phyloP scores from a whole-genome alignment of 2,113 vertebrate species.

The Myotis davidii region DNA sequence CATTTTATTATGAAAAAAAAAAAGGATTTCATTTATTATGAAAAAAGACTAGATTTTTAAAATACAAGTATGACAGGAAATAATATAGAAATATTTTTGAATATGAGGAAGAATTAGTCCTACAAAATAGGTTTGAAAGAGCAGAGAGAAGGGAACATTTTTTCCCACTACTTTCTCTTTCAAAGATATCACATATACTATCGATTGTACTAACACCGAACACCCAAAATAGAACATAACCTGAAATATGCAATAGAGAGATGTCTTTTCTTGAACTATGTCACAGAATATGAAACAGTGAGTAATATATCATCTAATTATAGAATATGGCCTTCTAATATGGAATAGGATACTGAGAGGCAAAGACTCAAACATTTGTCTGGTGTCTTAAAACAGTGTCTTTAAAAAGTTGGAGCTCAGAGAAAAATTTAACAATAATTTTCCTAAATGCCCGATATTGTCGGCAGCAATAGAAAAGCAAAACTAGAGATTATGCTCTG shows the following conservation, averaged over 20 bases:
- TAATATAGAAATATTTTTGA: background rate
- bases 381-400: background rate
- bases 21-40: background rate
- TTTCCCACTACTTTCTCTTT: background rate
- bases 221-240: background rate
- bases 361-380: background rate
- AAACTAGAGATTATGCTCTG: slow-evolving; percentile 54
- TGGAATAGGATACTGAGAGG: background rate
- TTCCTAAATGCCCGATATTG: slow-evolving; percentile 58
- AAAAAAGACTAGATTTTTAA: background rate
- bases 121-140: slow-evolving; percentile 32
- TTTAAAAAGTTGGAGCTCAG: slow-evolving; percentile 36
- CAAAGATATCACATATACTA: background rate
- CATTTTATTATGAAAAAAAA: slow-evolving; percentile 1
- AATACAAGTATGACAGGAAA: background rate
- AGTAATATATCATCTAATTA: background rate
- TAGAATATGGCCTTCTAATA: background rate
- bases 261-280: background rate
- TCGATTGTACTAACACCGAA: background rate
- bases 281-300: background rate
- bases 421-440: slow-evolving; percentile 57
- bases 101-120: background rate
- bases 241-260: background rate
- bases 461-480: slow-evolving; percentile 54
- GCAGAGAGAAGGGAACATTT: background rate